Conservation (phyloP, 2,888 invertebrate species). For the Luperina testacea region DNA sequence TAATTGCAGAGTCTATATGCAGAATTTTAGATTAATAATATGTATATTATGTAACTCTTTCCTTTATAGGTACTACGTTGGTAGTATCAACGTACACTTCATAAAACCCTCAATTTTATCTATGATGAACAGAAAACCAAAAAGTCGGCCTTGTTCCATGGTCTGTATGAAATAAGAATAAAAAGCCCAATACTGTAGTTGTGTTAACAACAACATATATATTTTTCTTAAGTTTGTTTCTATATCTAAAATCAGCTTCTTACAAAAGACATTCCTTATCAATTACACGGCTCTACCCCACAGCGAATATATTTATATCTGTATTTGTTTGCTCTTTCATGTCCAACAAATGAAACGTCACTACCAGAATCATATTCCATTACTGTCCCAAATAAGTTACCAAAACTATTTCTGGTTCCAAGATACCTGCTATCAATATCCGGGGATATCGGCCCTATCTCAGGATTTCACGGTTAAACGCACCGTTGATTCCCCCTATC, state of each 20-base stretch:
- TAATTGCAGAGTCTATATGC: background rate
- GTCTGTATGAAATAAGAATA: background rate
- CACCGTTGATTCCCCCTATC: conserved; percentile 84
- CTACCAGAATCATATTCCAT: conserved; percentile 71
- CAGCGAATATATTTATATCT: conserved; percentile 19
- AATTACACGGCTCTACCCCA: conserved; percentile 15
- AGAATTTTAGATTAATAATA: background rate
- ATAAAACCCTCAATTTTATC: too few species aligned
- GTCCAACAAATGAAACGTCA: conserved; percentile 66
- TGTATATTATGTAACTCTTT: background rate
- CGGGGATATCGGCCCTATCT: conserved; percentile 85
- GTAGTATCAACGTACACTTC: background rate
- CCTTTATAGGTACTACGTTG: background rate
- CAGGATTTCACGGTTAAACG: conserved; percentile 88
- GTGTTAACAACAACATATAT: background rate
- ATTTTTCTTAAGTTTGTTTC: background rate
- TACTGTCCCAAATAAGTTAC: conserved; percentile 80
- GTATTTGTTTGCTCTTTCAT: conserved; percentile 51
- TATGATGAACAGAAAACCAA: background rate
- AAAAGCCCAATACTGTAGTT: background rate
- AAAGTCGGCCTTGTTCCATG: background rate
- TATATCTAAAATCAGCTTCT: background rate
- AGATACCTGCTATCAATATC: conserved; percentile 88
- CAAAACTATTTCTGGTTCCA: conserved; percentile 81
- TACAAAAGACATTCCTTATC: conserved; percentile 20